A percentile compares a stretch with the other conserved stretches of the same genome.
These are phyloP conservation scores for Lobophora halterata DNA, from an alignment of 2,888 invertebrate genomes.

Conservation along the genomic window DNA sequence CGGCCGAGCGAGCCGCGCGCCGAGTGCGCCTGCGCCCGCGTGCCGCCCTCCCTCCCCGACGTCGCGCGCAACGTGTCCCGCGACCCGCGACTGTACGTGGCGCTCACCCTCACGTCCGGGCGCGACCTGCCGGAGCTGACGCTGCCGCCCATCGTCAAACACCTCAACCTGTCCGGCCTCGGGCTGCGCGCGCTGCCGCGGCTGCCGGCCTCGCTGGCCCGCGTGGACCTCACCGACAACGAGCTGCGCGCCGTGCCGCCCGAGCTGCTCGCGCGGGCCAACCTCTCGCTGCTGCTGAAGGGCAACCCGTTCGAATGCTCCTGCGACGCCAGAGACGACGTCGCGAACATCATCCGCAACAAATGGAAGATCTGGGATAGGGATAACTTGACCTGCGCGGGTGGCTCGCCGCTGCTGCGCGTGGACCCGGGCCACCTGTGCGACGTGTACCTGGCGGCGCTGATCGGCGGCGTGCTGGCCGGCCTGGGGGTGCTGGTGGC, in stretches of 20 bases:
- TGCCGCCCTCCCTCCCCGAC: constrained; percentile 7
- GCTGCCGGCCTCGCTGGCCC: constrained; percentile 7
- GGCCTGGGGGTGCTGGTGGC: constrained; percentile 12
- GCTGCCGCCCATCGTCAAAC: constrained; percentile 8
- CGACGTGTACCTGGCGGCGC: constrained; percentile 22
- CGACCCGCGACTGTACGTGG: constrained; percentile 1
- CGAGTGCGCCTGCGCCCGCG: constrained; percentile 16
- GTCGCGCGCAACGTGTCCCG: background rate
- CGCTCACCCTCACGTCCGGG: constrained; percentile 4
- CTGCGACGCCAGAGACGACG: constrained; percentile 16
- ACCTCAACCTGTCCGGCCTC: constrained; percentile 8
- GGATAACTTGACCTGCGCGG: constrained; percentile 10
- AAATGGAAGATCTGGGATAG: constrained; percentile 9
- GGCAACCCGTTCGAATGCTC: constrained; percentile 25
- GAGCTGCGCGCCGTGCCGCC: constrained; percentile 4
- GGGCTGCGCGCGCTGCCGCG: constrained; percentile 2
- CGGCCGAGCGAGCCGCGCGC: constrained; percentile 11
- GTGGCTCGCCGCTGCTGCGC: constrained; percentile 10
- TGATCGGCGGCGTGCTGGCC: constrained; percentile 25
- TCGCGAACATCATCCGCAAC: constrained; percentile 10
- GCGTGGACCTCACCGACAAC: constrained; percentile 25
- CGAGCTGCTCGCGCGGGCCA: constrained; percentile 6
- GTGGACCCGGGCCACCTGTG: constrained; percentile 35
- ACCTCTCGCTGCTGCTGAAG: constrained; percentile 12
- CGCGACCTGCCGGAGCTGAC: constrained; percentile 1